Percentiles rank a stretch among this genome's conserved stretches.
Evolutionary conservation across 2,113 vertebrate genomes (phyloP).

Genomic region (Clarias magur): DNA sequence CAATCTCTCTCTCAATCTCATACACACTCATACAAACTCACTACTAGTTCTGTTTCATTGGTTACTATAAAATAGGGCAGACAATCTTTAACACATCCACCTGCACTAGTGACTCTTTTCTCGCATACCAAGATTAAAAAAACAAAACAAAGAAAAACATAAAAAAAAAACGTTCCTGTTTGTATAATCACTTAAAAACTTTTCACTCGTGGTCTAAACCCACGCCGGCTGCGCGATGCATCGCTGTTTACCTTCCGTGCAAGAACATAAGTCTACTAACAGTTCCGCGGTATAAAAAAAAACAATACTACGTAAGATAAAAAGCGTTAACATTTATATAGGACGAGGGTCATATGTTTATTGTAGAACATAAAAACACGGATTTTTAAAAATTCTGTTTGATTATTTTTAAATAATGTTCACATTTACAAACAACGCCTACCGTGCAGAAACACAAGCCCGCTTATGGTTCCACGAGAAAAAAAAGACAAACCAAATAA

Average conservation of each 20-base stretch:
- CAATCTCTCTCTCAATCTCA: not conserved
- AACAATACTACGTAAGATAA: not conserved
- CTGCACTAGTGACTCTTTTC: not conserved
- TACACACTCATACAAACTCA: not conserved
- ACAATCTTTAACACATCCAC: too few relatives aligned
- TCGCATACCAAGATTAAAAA: not conserved
- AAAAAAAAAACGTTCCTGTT: not conserved
- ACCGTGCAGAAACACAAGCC: not conserved
- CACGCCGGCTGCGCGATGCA: not conserved
- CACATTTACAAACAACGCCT: not conserved
- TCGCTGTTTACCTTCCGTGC: constrained; percentile 23
- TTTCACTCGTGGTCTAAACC: not conserved
- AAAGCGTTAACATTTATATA: not conserved
- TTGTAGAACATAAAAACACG: not conserved
- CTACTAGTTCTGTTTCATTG: not conserved
- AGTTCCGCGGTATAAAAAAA: not conserved
- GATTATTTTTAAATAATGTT: not conserved
- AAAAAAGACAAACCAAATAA: not conserved
- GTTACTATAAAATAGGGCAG: not conserved
- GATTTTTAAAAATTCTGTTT: not conserved
- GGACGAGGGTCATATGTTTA: too few relatives aligned
- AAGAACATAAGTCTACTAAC: not conserved
- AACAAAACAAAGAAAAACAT: not conserved
- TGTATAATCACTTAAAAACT: not conserved
- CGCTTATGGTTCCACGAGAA: not conserved